Base-by-base conservation (phyloP, 2,797 vertebrate genomes). In the Lepilemur ruficaudatus region DNA sequence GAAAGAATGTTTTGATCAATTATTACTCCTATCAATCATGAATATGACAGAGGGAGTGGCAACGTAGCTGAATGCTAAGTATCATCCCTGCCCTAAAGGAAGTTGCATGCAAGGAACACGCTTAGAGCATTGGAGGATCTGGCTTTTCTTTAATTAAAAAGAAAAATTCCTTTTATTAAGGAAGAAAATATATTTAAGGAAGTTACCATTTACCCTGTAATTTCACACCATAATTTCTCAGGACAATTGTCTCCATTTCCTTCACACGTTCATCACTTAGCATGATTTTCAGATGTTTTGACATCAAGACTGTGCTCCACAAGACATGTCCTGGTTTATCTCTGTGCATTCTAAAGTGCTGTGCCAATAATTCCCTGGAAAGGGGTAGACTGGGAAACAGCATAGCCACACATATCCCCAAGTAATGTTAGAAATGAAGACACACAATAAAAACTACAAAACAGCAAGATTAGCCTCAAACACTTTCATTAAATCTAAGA, bases 1-100 rank as follows among this genome's bases (percentile, higher is more conserved):
- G 63, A 96, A 96, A 65, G 65, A 93, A 91, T 65, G 61, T 67
- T 94, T 94, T 89, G 63, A 96, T 93, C 61, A 57, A 65, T 38
- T 65, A 23, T 23, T 76, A 28, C 23, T 52, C 35, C 35, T 25
- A 38, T 89, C 22, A 0, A 67, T 65, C 67, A 81, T 38, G 48
- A 82, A 43, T 46, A 63, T 28, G 50, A 94, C 46, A 78, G 50
- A 46, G 25, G 22, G 30, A 67, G 63, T 22, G 57, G 43, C 78
- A 87, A 59, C 28, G 28, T 1, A 67, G 65, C 43, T 57, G 15
- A 69, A 80, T 52, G 38, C 17, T 32, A 25, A 84, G 72, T 25
- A 59, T 10, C 30, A 28, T 82, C 79, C 59, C 69, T 79, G 48
- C 59, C 84, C 80, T 67, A 79, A 67, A 95, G 59, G 32, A 89